Base-by-base conservation (phyloP, 1,140 invertebrate genomes). In the Drosophila bifasciata region DNA sequence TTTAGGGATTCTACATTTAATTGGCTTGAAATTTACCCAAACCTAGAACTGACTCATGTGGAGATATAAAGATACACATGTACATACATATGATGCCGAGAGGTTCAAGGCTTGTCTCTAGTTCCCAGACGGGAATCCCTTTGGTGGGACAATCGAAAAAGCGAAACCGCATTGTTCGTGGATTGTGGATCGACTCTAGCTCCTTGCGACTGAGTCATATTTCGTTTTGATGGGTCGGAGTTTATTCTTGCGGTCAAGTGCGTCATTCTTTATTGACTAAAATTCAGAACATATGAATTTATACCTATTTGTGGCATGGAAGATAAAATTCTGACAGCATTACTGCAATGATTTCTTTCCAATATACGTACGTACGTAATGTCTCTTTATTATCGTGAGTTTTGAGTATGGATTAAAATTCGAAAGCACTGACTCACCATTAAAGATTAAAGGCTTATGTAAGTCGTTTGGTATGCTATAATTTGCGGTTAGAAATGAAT, bases 401-500 rank as follows among this genome's bases (percentile, higher is more conserved):
- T 8, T 28, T 21, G 19, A 11, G 11, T 25, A 13, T 41, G 8
- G 56, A 66, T 76, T 64, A 13, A 62, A 49, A 61, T 66, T 64
- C 46, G 11, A 40, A 32, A 17, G 15, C 8, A 11, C 7, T 84
- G 76, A 85, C 16, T 84, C 80, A 79, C 5, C 4, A 3, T 16
- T 2, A 6, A 36, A 25, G 6, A 49, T 36, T 25, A 32, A 32
- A 11, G 28, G 13, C 3, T 8, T 32, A 46, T 11, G 41, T 53
- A 59, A 63, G 41, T 25, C 11, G n/a, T 23, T 58, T 55, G 67
- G 58, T 43, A 81, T 77, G 73, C 51, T 32, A 43, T 64, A 61
- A 83, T 64, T 76, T 67, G 61, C 76, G 50, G 59, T 76, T 76
- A 40, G 60, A 8, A 52, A 45, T 36, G 4, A 41, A 28, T 46